Percentiles rank a stretch among this genome's conserved stretches.
phyloP scores from a whole-genome alignment of 2,113 vertebrate genomes.

The Microcebus ravelobensis region DNA sequence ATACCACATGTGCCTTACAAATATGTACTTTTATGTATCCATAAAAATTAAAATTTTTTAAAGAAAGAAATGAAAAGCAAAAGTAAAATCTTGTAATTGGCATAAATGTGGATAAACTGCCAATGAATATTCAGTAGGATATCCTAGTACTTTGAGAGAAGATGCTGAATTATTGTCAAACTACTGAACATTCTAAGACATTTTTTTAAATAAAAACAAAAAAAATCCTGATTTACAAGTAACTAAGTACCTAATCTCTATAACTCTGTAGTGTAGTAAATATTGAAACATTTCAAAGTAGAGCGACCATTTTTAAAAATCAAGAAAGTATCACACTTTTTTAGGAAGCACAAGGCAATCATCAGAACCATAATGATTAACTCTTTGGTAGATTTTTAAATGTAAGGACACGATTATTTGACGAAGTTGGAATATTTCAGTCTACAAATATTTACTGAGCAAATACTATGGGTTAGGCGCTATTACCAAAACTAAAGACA shows the following conservation, averaged over 20 bases:
- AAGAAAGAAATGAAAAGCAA: background rate
- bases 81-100: background rate
- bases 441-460: constrained; percentile 17
- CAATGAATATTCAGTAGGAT: background rate
- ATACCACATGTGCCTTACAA: background rate
- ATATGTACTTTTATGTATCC: background rate
- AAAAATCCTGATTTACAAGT: background rate
- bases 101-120: background rate
- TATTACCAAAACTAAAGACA: background rate
- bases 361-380: background rate
- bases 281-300: background rate
- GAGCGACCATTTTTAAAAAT: constrained; percentile 15
- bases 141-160: background rate
- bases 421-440: background rate
- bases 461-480: background rate
- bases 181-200: background rate
- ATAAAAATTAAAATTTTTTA: background rate
- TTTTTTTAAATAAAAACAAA: background rate
- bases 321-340: background rate
- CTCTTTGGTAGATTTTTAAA: background rate
- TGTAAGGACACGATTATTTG: background rate
- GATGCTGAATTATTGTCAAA: background rate
- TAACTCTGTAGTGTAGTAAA: background rate
- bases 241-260: background rate
- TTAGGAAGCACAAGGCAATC: background rate